These are phyloP conservation scores for Euzophera pinguis DNA, from an alignment of 2,888 invertebrate genomes.

Conservation along the genomic window DNA sequence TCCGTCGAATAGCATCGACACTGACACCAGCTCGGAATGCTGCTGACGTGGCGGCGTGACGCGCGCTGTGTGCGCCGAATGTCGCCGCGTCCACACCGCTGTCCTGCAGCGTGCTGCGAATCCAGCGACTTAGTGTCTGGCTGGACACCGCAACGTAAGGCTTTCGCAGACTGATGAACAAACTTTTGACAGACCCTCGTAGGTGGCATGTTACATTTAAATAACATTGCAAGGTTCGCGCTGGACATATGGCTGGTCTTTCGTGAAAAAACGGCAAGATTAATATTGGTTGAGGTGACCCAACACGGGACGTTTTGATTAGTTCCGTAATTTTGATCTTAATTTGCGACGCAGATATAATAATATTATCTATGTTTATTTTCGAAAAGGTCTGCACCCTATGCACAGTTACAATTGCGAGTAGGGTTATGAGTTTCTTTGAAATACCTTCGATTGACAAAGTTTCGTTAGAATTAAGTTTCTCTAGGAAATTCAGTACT, in stretches of 20 bases:
- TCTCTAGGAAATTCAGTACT: constrained; percentile 9
- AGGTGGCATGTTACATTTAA: constrained; percentile 1
- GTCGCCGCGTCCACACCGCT: constrained; percentile 11
- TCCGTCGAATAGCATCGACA: not conserved
- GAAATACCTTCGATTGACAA: constrained; percentile 4
- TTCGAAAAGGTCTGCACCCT: constrained; percentile 2
- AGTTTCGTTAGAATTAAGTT: constrained; percentile 3
- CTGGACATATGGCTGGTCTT: constrained; percentile 9
- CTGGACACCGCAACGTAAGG: not conserved
- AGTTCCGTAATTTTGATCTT: constrained; percentile 1
- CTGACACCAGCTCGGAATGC: not conserved
- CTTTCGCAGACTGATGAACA: constrained; percentile 1
- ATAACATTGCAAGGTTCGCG: not conserved
- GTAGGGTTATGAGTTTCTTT: constrained; percentile 13
- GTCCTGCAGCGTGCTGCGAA: constrained; percentile 4
- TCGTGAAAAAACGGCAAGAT: not conserved
- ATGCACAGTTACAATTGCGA: constrained; percentile 16
- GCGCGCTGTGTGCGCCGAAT: constrained; percentile 13
- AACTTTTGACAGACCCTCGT: not conserved
- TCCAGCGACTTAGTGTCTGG: constrained; percentile 11
- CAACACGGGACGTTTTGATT: constrained; percentile 11
- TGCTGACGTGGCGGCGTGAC: constrained; percentile 6
- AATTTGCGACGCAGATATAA: not conserved
- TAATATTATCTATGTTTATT: constrained; percentile 5
- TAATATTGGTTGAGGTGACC: constrained; percentile 6